Base-by-base conservation (phyloP, 2,888 invertebrate genomes). In the Hirtodrosophila cameraria region DNA sequence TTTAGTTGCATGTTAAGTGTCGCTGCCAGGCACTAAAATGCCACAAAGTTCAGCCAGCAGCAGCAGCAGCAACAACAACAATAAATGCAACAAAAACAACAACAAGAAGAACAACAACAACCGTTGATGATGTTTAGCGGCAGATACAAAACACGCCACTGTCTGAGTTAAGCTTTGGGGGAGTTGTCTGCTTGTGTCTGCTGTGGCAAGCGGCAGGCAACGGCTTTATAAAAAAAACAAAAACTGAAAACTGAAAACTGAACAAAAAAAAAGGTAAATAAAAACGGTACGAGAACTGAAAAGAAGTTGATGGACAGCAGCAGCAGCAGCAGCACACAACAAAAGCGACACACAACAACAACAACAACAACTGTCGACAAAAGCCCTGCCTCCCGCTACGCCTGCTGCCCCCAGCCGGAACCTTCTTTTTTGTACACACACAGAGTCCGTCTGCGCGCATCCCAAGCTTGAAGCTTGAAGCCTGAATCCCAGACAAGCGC, bases 1-100 rank as follows among this genome's bases (percentile, higher is more conserved):
- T 75, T 75, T 75, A 78, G 80, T 82, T 85, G 80, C 86, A 82
- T 80, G 79, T 85, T 82, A 78, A 80, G 83, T 80, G 79, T 85
- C 75, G 86, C 83, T 68, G 79, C 72, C 70, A 72, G 82, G 75
- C 83, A 80, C 68, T 85, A 72, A 71, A 82, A 85, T 75, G 83
- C 86, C 80, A 71, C 83, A 78, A 68, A 73, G 69, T 72, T 76
- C 77, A 67, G 58, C 45, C 45, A 28, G 31, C 46, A 54, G 35
- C 55, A 31, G 7, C 52, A 55, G 23, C 48, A 55, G 20, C 54
- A 30, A 2, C 39, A 42, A 7, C 31, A 39, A 31, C 54, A 28
- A 33, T 45, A 42, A 18, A 18, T 23, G 20, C 36, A 38, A 31
- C 52, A 20, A 8, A 45, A 62, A 9, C 54, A 63, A 20, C 62